Evolutionary conservation across 1,140 invertebrate genomes (phyloP), one percentile per base, ranked within the genome.

Genomic region (Daktulosphaira vitifoliae): DNA sequence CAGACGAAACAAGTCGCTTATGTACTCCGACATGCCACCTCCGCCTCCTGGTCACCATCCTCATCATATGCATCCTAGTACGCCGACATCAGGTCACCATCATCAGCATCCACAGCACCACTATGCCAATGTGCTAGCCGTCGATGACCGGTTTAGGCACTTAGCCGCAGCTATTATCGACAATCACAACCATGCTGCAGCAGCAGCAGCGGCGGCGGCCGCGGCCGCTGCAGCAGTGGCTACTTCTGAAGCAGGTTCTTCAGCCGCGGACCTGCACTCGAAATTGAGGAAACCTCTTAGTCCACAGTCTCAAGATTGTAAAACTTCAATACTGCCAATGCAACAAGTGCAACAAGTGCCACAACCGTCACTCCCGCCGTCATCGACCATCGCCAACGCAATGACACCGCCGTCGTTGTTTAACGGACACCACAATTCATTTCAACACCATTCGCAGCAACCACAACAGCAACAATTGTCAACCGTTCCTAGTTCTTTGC

Each of bases 1-100:
- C 2, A 81, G 96, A 1, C 82, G 96, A 15, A 89, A 89, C 68
- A 91, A 89, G 69, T 95, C 94, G 73, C 89, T 90, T 1, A 86
- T 91, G 69, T 96, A 89, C 74, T 83, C 85, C 15, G 84, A 81
- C 33, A 76, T 82, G 81, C 66, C 65, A 1, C 62, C 46, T 5
- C 59, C 59, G 7, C 62, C 29, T 6, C 13, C 62, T 15, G 46
- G 49, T 0, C 62, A 49, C 23, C 38, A 18, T 1, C 64, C 49
- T 7, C 33, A 38, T 16, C 20, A 65, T 13, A 22, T 23, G 5
- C 46, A 50, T 46, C 8, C 49, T 5, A 2, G 23, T n/a, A 29
- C 29, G 3, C 46, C 46, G 62, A 25, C 42, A 18, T 3, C 62
- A 6, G 37, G 48, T 1, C 23, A 38, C 16, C 65, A 37, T 18